phyloP scores from a whole-genome alignment of 2,888 invertebrate species.

The Cephus spinipes region DNA sequence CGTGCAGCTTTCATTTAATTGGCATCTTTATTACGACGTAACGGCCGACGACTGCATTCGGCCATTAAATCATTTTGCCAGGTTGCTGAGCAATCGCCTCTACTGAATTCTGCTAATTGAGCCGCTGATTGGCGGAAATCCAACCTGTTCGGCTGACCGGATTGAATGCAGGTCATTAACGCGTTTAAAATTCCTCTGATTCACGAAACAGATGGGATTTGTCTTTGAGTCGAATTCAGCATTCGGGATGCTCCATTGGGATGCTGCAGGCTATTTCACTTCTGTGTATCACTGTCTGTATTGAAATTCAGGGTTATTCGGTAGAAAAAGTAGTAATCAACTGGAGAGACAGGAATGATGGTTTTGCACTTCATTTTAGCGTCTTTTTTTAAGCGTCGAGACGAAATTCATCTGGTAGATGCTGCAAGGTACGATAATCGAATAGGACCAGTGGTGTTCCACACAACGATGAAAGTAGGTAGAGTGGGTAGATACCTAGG shows the following conservation, averaged over 20 bases:
- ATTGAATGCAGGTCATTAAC: conserved; percentile 54
- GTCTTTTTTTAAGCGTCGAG: background rate
- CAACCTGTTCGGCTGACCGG: conserved; percentile 42
- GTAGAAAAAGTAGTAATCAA: background rate
- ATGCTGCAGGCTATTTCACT: background rate
- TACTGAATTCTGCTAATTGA: conserved; percentile 60
- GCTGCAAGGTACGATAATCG: background rate
- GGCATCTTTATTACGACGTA: conserved; percentile 18
- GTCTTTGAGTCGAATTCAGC: background rate
- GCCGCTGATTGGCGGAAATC: conserved; percentile 55
- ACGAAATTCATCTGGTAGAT: background rate
- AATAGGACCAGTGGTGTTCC: background rate
- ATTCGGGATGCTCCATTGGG: background rate
- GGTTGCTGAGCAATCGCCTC: conserved; percentile 46
- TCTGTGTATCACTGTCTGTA: background rate
- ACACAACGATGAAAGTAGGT: background rate
- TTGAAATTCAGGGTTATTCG: too few relatives aligned
- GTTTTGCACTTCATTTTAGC: background rate
- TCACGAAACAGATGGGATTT: conserved; percentile 2
- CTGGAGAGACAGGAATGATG: background rate
- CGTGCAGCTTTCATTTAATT: conserved; percentile 6
- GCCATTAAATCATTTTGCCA: conserved; percentile 37
- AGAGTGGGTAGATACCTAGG: background rate
- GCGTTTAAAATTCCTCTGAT: conserved; percentile 46
- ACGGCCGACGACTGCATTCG: conserved; percentile 16